A percentile compares a stretch with the other conserved stretches of the same genome.
phyloP scores from a whole-genome alignment of 2,888 invertebrate species.

The Lottia gigantea region DNA sequence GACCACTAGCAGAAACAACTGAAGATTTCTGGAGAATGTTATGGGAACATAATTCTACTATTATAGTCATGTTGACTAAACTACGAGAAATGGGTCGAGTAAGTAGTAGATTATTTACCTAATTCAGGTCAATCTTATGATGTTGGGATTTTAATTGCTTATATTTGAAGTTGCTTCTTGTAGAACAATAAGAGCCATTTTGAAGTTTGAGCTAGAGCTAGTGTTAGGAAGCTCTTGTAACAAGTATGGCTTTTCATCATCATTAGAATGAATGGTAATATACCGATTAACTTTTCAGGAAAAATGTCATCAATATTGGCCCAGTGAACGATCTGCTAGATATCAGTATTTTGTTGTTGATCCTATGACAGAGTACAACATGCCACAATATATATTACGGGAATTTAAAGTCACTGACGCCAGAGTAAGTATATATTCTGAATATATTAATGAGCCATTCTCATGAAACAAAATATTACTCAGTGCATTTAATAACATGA shows the following conservation, averaged over 20 bases:
- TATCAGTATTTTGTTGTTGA: constrained; percentile 99
- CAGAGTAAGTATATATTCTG: constrained; percentile 74
- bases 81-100: constrained; percentile 97
- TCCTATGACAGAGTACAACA: constrained; percentile 99
- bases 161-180: no score
- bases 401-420: constrained; percentile 99
- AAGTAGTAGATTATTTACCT: constrained; percentile 66
- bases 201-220: no score
- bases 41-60: constrained; percentile 99
- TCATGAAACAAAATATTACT: no score
- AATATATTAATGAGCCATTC: no score
- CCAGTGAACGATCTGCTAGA: constrained; percentile 94
- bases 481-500: no score
- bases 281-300: constrained; percentile 75
- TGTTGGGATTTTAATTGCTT: no score
- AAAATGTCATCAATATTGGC: constrained; percentile 99
- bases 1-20: constrained; percentile 93
- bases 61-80: constrained; percentile 98
- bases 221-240: no score
- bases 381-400: constrained; percentile 98
- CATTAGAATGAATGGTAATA: not conserved
- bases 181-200: no score
- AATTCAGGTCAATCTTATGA: not conserved
- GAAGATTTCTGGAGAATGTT: constrained; percentile 99
- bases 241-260: no score